A percentile compares a stretch with the other conserved stretches of the same genome.
These are phyloP conservation scores for Plemyria rubiginata DNA, from an alignment of 2,888 invertebrate genomes.

Conservation along the genomic window DNA sequence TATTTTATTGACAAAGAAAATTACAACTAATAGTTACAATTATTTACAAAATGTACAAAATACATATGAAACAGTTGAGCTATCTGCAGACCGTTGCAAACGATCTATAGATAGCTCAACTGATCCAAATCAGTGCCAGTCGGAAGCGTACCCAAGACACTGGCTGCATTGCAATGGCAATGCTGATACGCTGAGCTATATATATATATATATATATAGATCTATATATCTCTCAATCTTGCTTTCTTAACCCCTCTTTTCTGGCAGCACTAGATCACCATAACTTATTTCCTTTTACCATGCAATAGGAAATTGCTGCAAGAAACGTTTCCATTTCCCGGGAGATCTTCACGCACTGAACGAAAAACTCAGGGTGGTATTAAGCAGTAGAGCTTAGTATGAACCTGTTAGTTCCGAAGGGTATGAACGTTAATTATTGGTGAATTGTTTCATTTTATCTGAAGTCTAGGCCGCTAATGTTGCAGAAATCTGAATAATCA, in stretches of 20 bases:
- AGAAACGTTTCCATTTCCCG: slow-evolving; percentile 69
- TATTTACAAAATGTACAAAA: too few species aligned
- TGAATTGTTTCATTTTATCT: not conserved
- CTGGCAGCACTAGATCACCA: slow-evolving; percentile 25
- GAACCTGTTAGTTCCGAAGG: not conserved
- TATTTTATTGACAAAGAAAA: too few species aligned
- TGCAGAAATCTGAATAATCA: not conserved
- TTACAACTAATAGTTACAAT: too few species aligned
- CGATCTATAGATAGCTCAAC: too few species aligned
- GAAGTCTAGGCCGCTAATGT: not conserved
- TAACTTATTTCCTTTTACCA: slow-evolving; percentile 55
- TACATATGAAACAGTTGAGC: too few species aligned
- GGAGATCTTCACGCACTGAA: slow-evolving; percentile 42
- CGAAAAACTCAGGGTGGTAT: slow-evolving; percentile 5
- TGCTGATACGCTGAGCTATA: too few species aligned
- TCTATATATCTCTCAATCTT: slow-evolving; percentile 15
- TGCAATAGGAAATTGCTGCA: slow-evolving; percentile 69
- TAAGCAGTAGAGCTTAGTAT: slow-evolving; percentile 1
- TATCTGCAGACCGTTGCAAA: too few species aligned
- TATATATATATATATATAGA: too few species aligned
- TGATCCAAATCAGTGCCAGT: too few species aligned
- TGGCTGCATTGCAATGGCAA: too few species aligned
- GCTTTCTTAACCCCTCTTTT: slow-evolving; percentile 13
- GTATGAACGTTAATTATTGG: slow-evolving; percentile 2
- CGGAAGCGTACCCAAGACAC: too few species aligned